These are phyloP conservation scores for Zeus faber DNA, from an alignment of 2,113 vertebrate genomes.

Conservation along the genomic window DNA sequence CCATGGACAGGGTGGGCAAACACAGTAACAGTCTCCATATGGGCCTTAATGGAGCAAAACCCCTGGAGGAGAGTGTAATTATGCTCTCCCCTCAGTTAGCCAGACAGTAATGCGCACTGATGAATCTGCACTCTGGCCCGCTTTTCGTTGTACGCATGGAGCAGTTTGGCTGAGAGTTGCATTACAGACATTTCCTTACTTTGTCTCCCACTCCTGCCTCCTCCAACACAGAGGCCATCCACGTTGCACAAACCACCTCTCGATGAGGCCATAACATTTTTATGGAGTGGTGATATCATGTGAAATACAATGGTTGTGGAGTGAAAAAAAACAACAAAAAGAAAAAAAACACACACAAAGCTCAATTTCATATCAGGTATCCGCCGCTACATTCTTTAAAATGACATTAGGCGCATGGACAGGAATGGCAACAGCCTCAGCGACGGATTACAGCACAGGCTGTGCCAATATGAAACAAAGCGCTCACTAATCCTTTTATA, in stretches of 20 bases:
- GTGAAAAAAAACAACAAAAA: neutral
- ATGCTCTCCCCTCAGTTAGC: conserved; percentile 48
- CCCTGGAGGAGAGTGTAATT: conserved; percentile 57
- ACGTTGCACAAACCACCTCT: conserved; percentile 10
- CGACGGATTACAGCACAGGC: conserved; percentile 47
- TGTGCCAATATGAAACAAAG: conserved; percentile 58
- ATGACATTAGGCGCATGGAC: conserved; percentile 30
- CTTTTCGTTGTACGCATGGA: conserved; percentile 33
- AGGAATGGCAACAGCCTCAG: conserved; percentile 31
- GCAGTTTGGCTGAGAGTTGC: conserved; percentile 40
- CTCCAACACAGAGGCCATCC: conserved; percentile 21
- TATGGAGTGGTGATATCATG: no score
- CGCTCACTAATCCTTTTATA: conserved; percentile 53
- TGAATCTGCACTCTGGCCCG: conserved; percentile 55
- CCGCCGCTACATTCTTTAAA: conserved; percentile 25
- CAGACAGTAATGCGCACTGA: conserved; percentile 58
- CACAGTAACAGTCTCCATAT: conserved; percentile 43
- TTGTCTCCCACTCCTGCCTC: conserved; percentile 5
- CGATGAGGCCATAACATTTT: conserved; percentile 1
- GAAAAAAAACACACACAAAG: neutral
- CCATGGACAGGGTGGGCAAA: conserved; percentile 53
- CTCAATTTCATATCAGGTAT: no score
- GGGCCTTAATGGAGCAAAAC: conserved; percentile 58
- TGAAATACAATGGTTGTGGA: neutral
- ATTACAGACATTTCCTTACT: conserved; percentile 45